Conservation (phyloP, 2,888 invertebrate species). For the Tinea semifulvella region DNA sequence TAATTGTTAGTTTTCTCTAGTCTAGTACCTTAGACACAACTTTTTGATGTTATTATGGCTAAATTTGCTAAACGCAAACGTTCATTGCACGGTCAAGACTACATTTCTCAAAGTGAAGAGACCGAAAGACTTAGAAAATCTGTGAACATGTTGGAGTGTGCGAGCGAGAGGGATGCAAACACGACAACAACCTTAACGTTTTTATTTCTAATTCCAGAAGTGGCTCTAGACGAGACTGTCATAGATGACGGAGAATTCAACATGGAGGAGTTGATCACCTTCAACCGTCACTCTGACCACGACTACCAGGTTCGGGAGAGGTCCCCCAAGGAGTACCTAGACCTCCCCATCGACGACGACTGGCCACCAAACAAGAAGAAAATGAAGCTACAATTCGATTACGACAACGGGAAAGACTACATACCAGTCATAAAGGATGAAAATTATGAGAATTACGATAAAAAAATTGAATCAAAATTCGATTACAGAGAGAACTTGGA, state of each 20-base stretch:
- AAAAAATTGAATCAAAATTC: conserved; percentile 34
- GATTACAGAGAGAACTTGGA: conserved; percentile 20
- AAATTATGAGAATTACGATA: conserved; percentile 42
- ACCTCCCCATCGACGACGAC: conserved; percentile 67
- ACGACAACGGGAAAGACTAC: conserved; percentile 48
- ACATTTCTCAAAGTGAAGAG: too few relatives aligned
- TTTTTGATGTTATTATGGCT: too few relatives aligned
- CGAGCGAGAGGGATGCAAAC: too few relatives aligned
- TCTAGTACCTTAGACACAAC: too few relatives aligned
- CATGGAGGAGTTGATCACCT: conserved; percentile 70
- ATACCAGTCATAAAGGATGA: conserved; percentile 43
- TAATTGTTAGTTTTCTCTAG: too few relatives aligned
- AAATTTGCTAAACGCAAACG: too few relatives aligned
- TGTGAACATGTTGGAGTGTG: too few relatives aligned
- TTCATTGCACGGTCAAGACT: too few relatives aligned
- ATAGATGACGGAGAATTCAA: conserved; percentile 68
- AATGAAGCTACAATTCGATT: conserved; percentile 56
- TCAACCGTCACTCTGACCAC: conserved; percentile 59
- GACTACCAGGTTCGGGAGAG: conserved; percentile 56
- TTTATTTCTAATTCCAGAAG: conserved; percentile 30
- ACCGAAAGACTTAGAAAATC: too few relatives aligned
- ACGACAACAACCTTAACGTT: too few relatives aligned
- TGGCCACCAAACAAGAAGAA: conserved; percentile 67
- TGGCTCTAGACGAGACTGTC: conserved; percentile 52
- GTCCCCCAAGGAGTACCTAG: conserved; percentile 55